Evolutionary conservation across 2,113 vertebrate species (phyloP), one percentile per base, ranked within the genome.

Genomic region (Oxyruncus cristatus): DNA sequence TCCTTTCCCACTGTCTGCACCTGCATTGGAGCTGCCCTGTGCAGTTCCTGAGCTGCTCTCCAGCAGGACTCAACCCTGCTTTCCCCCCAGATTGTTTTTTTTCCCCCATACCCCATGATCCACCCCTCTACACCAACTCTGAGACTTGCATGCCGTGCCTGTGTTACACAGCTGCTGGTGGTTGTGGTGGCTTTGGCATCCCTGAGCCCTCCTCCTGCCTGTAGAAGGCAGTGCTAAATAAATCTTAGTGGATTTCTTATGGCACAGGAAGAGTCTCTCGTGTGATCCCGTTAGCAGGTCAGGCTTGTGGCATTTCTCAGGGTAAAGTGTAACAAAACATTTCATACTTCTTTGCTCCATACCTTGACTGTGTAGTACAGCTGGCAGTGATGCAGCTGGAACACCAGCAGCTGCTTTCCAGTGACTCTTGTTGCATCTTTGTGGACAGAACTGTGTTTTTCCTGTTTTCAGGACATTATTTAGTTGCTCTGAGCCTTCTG

Each of bases 81-180:
- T 80, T 92, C 73, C 68, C 28, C 23, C 32, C 18, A 46, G 7
- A 13, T 53, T 71, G 1, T 41, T 90, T 49, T n/a, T 46, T 42
- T 58, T 32, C 3, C 3, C 11, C 7, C 5, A 18, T 11, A 30
- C 10, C 21, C 1, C 1, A 0, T 44, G 58, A 56, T 49, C 13
- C 46, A 0, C 19, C 21, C 52, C 7, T 52, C 4, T 46, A 13
- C 3, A 3, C 33, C 41, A 46, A 0, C 39, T 65, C 17, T 6
- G 59, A 65, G 74, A 53, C 79, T 35, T 33, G 14, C 5, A 1
- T 42, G 49, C 50, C 15, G 14, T 81, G 32, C 9, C 58, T 65
- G 32, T 68, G 44, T 67, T 52, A 17, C 1, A 8, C 52, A 55
- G 4, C 53, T 82, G 49, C 62, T 72, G 62, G 12, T 90, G 72